These are phyloP conservation scores for Drosophila quasianomalipes DNA, from an alignment of 2,888 invertebrate genomes.

Conservation along the genomic window DNA sequence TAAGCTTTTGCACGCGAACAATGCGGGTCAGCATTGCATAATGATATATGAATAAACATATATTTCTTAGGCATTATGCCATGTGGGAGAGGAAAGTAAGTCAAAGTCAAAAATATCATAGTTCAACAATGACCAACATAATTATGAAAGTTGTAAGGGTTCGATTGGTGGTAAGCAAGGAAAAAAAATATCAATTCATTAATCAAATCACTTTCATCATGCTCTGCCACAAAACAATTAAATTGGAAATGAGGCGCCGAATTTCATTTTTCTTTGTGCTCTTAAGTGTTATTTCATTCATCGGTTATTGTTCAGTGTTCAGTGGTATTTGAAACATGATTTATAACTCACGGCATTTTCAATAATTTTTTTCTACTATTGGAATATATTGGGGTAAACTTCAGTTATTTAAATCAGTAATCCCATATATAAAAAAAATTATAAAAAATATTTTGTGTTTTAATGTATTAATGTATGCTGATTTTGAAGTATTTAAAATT, in stretches of 20 bases:
- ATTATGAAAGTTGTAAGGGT: constrained; percentile 32
- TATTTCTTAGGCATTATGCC: constrained; percentile 13
- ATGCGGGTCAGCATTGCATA: constrained; percentile 67
- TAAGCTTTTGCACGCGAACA: constrained; percentile 47
- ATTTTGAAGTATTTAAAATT: not conserved
- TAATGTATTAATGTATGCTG: not conserved
- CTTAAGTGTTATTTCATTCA: constrained; percentile 26
- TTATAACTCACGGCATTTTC: not conserved
- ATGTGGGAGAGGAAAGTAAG: constrained; percentile 66
- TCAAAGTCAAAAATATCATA: constrained; percentile 40
- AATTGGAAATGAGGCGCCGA: constrained; percentile 25
- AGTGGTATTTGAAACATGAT: constrained; percentile 6
- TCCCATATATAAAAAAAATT: not conserved
- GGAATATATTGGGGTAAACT: not conserved
- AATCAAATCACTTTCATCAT: constrained; percentile 55
- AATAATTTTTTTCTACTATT: not conserved
- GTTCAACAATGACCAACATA: constrained; percentile 21
- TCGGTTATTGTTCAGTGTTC: constrained; percentile 9
- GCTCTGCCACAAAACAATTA: constrained; percentile 21
- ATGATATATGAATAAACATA: constrained; percentile 53
- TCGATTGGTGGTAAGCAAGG: constrained; percentile 3
- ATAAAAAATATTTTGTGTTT: not conserved
- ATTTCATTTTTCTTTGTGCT: constrained; percentile 19
- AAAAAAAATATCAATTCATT: constrained; percentile 40
- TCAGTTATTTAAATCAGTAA: not conserved